Evolutionary conservation across 2,888 invertebrate genomes (phyloP), one percentile per base, ranked within the genome.

Genomic region (Gymnoscelis rufifasciata): DNA sequence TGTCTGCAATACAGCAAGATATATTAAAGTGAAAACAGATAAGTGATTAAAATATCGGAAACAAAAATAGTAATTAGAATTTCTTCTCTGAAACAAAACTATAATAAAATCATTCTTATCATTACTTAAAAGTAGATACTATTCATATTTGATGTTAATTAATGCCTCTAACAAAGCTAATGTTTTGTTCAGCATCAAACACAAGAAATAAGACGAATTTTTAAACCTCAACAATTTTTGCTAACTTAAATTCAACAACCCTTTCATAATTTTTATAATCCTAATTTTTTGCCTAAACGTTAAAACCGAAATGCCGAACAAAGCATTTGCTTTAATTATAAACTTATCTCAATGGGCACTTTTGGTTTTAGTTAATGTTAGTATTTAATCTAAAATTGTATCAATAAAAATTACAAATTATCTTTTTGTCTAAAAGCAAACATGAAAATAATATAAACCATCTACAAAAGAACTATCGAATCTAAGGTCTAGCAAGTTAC

Each of bases 1-100:
- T 89, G 89, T 89, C 83, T 89, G 89, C 84, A 89, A 88, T 88
- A 89, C 87, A 88, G 88, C 88, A 83, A 88, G 83, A 88, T 86
- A 86, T 80, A 86, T 79, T 86, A 86, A 82, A 86, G 82, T 87
- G 86, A 86, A 84, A 87, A 87, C 87, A 87, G 84, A 79, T 83
- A 83, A 81, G 14, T 79, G 83, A 82, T 86, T 86, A 86, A 87
- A 87, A 87, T 86, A 86, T 84, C 77, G 82, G 86, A 86, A 87
- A 87, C 87, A 86, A 86, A 86, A 87, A 86, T 87, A 87, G 80
- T 83, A 83, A 84, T 86, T 84, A 84, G 81, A 84, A 84, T 83
- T 84, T 83, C 81, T 83, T 83, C 78, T 82, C 74, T 81, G 83
- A 84, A 86, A 88, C 86, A 86, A 86, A 86, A 84, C 77, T 86